Evolutionary conservation across 2,797 vertebrate genomes (phyloP).

Genomic region (Cheirogaleus major): DNA sequence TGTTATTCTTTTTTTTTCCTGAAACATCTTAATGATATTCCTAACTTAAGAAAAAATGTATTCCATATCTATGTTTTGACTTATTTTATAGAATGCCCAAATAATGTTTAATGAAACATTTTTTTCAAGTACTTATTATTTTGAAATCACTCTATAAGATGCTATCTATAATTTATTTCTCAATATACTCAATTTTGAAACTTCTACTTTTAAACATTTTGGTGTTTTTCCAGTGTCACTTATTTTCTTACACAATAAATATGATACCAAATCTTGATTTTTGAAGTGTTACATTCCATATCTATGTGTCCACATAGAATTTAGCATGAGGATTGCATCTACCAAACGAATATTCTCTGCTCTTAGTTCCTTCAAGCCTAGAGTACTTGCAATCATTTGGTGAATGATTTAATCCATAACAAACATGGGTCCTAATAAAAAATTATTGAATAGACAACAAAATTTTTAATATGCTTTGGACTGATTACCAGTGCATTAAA

Average conservation of each 20-base stretch:
- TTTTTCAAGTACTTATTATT: not conserved
- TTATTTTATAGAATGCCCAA: not conserved
- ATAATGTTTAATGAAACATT: not conserved
- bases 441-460: not conserved
- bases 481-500: not conserved
- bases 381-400: not conserved
- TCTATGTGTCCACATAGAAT: not conserved
- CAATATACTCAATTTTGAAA: not conserved
- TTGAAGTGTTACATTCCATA: not conserved
- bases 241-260: not conserved
- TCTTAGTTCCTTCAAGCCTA: not conserved
- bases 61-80: not conserved
- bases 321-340: not conserved
- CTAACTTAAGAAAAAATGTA: not conserved
- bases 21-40: not conserved
- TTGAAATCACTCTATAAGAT: not conserved
- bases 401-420: not conserved
- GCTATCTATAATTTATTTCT: not conserved
- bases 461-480: not conserved
- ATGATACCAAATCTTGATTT: not conserved
- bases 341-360: not conserved
- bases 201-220: not conserved
- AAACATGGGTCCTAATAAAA: not conserved
- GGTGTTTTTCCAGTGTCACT: not conserved
- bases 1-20: not conserved